Evolutionary conservation across 2,113 vertebrate species (phyloP).

Genomic region (Columba livia): DNA sequence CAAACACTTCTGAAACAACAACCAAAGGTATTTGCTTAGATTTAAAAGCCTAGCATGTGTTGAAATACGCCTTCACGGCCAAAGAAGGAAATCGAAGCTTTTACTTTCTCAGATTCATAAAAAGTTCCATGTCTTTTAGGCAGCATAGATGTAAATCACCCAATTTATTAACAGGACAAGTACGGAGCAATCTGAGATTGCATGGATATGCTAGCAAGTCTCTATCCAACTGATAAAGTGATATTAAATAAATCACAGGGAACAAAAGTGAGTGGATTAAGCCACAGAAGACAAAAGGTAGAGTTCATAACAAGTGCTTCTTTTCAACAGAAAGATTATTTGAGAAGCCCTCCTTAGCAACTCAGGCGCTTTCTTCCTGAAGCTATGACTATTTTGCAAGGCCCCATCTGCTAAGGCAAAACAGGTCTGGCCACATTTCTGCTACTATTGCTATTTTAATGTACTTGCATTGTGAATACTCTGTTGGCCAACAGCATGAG

Average conservation of each 20-base stretch:
- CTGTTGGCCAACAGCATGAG: not conserved
- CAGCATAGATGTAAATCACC: not conserved
- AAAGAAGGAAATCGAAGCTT: not conserved
- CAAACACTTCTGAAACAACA: not conserved
- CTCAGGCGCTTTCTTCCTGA: constrained; percentile 11
- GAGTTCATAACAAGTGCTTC: not conserved
- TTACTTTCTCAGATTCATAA: not conserved
- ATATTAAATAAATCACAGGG: not conserved
- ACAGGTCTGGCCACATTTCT: constrained; percentile 56
- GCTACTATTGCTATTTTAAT: not conserved
- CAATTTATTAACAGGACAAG: not conserved
- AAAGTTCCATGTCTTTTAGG: not conserved
- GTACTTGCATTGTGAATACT: not conserved
- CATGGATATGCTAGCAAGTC: not conserved
- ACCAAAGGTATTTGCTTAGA: not conserved
- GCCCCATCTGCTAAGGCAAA: not conserved
- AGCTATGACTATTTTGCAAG: constrained; percentile 28
- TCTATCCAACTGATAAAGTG: not conserved
- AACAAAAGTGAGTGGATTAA: not conserved
- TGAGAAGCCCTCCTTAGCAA: constrained; percentile 3
- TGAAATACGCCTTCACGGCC: not conserved
- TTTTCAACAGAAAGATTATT: not conserved
- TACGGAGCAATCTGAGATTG: not conserved
- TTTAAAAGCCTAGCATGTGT: not conserved
- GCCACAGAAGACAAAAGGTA: not conserved